phyloP scores from a whole-genome alignment of 2,113 vertebrate species.

The Grammomys surdaster region DNA sequence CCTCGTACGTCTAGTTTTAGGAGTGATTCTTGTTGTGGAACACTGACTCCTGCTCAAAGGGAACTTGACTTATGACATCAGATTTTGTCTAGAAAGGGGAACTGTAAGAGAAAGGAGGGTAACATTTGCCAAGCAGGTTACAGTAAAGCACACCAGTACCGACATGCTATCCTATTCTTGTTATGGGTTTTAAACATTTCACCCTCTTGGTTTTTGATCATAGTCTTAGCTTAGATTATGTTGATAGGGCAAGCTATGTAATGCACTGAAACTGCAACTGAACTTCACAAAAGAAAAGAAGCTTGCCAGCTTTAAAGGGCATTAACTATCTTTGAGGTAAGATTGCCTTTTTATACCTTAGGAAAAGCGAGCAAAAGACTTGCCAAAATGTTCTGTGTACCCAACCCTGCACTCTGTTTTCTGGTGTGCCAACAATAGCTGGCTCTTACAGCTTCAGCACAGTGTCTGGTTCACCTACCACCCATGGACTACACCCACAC shows the following conservation, averaged over 20 bases:
- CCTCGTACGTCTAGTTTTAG: background rate
- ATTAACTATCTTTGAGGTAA: background rate
- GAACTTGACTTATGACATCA: background rate
- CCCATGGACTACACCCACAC: background rate
- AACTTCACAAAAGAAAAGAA: background rate
- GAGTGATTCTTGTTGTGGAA: background rate
- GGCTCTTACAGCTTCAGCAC: too few relatives aligned
- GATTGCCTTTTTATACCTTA: background rate
- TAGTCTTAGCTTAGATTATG: conserved; percentile 35
- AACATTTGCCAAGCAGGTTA: background rate
- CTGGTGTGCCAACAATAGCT: background rate
- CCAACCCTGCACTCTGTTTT: fast-evolving
- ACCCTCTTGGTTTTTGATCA: conserved; percentile 14
- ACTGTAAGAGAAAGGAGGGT: background rate
- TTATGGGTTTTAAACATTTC: background rate
- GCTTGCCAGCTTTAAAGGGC: background rate
- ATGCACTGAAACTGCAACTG: conserved; percentile 10
- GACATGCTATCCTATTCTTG: background rate
- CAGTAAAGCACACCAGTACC: fast-evolving
- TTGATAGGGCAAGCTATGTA: conserved; percentile 28
- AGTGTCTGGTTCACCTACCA: too few relatives aligned
- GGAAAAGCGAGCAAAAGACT: background rate
- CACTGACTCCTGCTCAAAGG: background rate
- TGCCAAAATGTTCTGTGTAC: background rate
- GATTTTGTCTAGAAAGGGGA: background rate